phyloP scores from a whole-genome alignment of 2,797 vertebrate genomes.

The Alfaro cultratus region DNA sequence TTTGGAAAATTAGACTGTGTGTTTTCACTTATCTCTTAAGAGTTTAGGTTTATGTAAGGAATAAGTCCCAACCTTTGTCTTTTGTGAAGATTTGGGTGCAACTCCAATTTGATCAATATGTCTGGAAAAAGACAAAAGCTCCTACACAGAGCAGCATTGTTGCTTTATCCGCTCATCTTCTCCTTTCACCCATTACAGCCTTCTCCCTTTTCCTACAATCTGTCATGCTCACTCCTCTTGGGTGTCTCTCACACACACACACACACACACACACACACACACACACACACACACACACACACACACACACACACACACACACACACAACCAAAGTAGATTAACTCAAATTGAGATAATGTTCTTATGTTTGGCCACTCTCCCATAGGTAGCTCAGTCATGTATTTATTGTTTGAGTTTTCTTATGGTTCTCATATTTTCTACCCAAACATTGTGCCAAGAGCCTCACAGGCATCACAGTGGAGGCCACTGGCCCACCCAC shows the following conservation, averaged over 20 bases:
- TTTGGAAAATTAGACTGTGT: not conserved
- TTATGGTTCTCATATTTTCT: conserved; percentile 3
- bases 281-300: not conserved
- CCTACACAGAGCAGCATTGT: not conserved
- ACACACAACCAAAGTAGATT: not conserved
- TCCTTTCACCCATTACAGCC: not conserved
- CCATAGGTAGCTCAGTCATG: not conserved
- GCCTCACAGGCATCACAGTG: not conserved
- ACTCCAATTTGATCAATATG: not conserved
- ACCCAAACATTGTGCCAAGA: not conserved
- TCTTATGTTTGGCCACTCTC: not conserved
- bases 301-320: not conserved
- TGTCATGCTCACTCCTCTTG: not conserved
- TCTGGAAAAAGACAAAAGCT: not conserved
- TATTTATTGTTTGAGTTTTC: not conserved
- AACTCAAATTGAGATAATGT: not conserved
- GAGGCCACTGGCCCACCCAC: too few species aligned
- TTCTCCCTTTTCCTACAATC: not conserved
- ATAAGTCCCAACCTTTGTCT: not conserved
- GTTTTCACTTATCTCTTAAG: not conserved
- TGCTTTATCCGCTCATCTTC: not conserved
- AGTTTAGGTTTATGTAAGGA: not conserved
- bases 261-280: not conserved
- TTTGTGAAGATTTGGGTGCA: not conserved
- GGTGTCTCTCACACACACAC: not conserved